Percentiles rank a stretch among this genome's conserved stretches.
Conservation (phyloP, 37 sponge, comb jelly and placozoan species). For the Aphrocallistes beatrix region DNA sequence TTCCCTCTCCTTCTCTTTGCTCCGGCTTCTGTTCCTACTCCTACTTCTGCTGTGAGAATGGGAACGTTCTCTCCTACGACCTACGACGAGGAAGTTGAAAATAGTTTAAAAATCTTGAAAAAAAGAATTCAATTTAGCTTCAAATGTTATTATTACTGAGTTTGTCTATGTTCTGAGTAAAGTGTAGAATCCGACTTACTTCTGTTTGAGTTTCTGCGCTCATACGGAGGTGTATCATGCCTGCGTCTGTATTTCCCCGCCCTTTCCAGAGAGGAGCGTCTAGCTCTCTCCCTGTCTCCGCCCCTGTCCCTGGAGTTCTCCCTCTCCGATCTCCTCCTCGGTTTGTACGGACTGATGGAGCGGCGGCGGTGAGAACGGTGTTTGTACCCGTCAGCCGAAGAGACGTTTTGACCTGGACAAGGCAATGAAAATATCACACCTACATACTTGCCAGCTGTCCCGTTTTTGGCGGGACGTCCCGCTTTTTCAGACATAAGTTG, state of each 20-base stretch:
- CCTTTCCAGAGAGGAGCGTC: neutral
- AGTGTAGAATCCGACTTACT: too few relatives aligned
- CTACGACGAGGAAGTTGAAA: too few relatives aligned
- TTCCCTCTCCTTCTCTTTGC: neutral
- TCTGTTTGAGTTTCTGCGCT: neutral
- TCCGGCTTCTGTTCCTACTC: neutral
- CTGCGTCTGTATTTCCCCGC: neutral
- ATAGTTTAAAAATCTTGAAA: too few relatives aligned
- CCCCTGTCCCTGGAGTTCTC: neutral
- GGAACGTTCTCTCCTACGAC: neutral
- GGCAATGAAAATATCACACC: too few relatives aligned
- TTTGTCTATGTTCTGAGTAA: too few relatives aligned
- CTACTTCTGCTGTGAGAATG: neutral
- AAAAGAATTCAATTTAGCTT: too few relatives aligned
- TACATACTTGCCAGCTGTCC: too few relatives aligned
- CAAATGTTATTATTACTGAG: too few relatives aligned
- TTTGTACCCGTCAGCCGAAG: neutral
- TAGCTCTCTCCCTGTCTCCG: neutral
- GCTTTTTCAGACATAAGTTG: too few relatives aligned
- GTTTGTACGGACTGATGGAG: neutral
- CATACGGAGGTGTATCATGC: neutral
- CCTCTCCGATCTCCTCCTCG: neutral
- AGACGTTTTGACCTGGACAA: neutral
- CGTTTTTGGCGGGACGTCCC: too few relatives aligned
- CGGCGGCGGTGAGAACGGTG: neutral